A percentile compares a stretch with the other conserved stretches of the same genome.
Conservation (phyloP, 2,888 invertebrate species). For the Drosophila acutilabella region DNA sequence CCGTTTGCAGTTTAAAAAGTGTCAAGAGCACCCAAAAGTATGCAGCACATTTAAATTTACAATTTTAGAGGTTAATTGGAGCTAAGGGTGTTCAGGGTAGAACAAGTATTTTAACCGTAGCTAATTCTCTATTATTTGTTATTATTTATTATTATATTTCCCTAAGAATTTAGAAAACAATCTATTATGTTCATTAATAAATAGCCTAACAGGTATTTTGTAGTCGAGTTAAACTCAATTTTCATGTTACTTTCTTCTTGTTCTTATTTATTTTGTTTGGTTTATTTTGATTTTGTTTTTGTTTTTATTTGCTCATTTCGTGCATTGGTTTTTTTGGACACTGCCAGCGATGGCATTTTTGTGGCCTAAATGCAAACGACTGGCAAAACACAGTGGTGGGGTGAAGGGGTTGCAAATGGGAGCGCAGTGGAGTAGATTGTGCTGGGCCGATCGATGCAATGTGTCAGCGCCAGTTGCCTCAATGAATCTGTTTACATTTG, state of each 20-base stretch:
- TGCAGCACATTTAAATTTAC: no score
- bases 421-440: background rate
- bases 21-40: no score
- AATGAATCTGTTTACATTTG: constrained; percentile 77
- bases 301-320: constrained; percentile 47
- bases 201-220: background rate
- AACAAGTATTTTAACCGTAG: no score
- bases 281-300: constrained; percentile 26
- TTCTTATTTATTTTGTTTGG: constrained; percentile 5
- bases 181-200: no score
- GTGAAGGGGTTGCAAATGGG: background rate
- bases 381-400: background rate
- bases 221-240: background rate
- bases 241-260: background rate
- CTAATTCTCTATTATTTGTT: no score
- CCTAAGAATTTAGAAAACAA: no score
- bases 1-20: no score
- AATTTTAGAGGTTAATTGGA: no score
- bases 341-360: constrained; percentile 77
- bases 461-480: constrained; percentile 74
- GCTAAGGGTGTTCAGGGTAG: no score
- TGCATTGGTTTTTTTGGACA: constrained; percentile 65
- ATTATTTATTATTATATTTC: no score
- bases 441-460: constrained; percentile 48
- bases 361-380: constrained; percentile 73